Conservation (phyloP, 2,113 vertebrate species). For the Chaetura pelagica region DNA sequence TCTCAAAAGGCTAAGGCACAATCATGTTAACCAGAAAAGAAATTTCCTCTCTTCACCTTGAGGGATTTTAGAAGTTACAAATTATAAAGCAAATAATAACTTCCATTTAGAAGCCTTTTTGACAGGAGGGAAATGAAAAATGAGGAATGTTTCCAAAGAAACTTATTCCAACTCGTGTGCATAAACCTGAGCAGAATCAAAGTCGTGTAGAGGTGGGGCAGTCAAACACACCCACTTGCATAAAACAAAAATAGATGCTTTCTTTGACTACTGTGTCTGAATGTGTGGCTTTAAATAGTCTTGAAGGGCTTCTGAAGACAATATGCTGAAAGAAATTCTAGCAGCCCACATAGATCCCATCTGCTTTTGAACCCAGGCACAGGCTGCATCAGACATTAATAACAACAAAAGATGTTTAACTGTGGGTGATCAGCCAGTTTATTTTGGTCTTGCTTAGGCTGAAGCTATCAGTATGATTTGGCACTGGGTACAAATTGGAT, state of each 20-base stretch:
- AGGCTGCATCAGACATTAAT: not conserved
- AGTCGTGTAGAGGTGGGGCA: not conserved
- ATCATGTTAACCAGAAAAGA: not conserved
- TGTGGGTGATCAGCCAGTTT: not conserved
- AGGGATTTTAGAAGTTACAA: not conserved
- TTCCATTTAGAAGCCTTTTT: not conserved
- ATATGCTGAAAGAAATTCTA: not conserved
- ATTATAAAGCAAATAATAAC: not conserved
- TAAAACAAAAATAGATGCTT: not conserved
- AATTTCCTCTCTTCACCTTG: not conserved
- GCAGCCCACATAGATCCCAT: conserved; percentile 9
- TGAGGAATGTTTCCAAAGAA: not conserved
- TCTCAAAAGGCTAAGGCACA: not conserved
- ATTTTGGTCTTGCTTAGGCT: not conserved
- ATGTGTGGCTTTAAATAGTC: not conserved
- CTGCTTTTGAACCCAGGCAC: not conserved
- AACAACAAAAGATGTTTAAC: not conserved
- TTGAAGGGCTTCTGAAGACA: not conserved
- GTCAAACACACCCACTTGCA: not conserved
- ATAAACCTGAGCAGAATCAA: not conserved
- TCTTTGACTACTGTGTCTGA: not conserved
- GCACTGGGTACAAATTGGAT: not conserved
- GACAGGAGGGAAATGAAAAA: not conserved
- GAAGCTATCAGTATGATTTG: not conserved
- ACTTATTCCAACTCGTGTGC: not conserved